Evolutionary conservation across 1,140 invertebrate genomes (phyloP).

Genomic region (Stenopsyche tienmushanensis): DNA sequence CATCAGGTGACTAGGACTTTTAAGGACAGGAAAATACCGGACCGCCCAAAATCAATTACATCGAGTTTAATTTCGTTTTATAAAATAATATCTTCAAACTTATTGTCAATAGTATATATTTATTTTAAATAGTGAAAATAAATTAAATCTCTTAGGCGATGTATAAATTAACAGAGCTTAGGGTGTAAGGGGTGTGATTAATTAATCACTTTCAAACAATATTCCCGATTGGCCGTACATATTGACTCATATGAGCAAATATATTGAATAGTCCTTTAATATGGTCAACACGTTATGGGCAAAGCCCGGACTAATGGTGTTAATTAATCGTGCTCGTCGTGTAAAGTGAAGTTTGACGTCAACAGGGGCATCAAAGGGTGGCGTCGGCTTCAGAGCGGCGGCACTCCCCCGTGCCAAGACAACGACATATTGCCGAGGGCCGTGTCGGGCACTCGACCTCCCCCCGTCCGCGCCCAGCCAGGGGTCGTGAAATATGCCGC

Average conservation of each 20-base stretch:
- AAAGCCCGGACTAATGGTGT: background rate
- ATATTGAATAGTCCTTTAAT: too few species aligned
- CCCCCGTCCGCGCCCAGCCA: slow-evolving; percentile 3
- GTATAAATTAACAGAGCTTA: background rate
- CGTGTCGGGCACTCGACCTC: background rate
- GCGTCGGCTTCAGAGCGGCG: too few species aligned
- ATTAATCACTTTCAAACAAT: too few species aligned
- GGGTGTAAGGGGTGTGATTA: background rate
- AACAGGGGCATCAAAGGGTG: slow-evolving; percentile 1
- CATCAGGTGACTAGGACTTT: too few species aligned
- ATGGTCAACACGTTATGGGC: background rate
- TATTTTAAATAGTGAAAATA: too few species aligned
- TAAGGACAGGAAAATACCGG: too few species aligned
- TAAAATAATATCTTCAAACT: too few species aligned
- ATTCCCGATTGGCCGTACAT: background rate
- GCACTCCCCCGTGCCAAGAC: too few species aligned
- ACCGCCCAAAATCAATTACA: too few species aligned
- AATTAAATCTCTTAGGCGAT: too few species aligned
- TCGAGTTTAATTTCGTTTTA: too few species aligned
- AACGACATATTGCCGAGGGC: background rate
- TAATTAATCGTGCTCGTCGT: slow-evolving; percentile 9
- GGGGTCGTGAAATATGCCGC: slow-evolving; percentile 36
- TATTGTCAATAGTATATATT: too few species aligned
- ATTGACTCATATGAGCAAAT: background rate
- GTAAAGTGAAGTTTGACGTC: background rate